Conservation (phyloP, 2,888 invertebrate genomes). For the Ophraella communa region DNA sequence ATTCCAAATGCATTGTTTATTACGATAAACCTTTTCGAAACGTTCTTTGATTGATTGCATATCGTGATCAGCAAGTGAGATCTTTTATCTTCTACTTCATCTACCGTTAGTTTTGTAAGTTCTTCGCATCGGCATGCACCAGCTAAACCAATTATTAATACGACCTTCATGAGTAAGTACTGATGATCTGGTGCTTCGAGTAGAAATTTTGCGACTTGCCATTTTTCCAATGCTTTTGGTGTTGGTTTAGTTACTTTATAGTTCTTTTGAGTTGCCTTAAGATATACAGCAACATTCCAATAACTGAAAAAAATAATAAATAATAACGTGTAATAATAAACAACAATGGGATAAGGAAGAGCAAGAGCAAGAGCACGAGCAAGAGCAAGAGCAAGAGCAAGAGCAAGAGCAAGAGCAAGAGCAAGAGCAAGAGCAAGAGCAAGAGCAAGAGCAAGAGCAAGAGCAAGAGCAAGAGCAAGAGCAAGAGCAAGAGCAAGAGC, state of each 20-base stretch:
- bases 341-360: too few relatives aligned
- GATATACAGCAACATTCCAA: background rate
- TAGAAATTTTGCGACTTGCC: slow-evolving; percentile 13
- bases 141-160: slow-evolving; percentile 32
- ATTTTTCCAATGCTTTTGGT: slow-evolving; percentile 6
- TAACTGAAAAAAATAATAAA: background rate
- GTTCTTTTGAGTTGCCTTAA: slow-evolving; percentile 6
- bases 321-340: too few relatives aligned
- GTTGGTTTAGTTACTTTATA: slow-evolving; percentile 13
- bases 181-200: slow-evolving; percentile 11
- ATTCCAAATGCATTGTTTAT: slow-evolving; percentile 1
- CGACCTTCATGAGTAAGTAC: slow-evolving; percentile 23
- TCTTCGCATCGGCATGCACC: slow-evolving; percentile 37
- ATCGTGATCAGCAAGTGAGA: slow-evolving; percentile 19
- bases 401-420: too few relatives aligned
- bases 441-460: too few relatives aligned
- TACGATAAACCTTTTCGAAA: slow-evolving; percentile 2
- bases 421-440: too few relatives aligned
- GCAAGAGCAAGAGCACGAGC: too few relatives aligned
- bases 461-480: too few relatives aligned
- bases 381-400: too few relatives aligned
- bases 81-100: slow-evolving; percentile 33
- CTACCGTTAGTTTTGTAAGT: slow-evolving; percentile 31
- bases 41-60: slow-evolving; percentile 22
- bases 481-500: too few relatives aligned